Evolutionary conservation across 2,113 vertebrate genomes (phyloP).

Genomic region (Paedocypris sp.): DNA sequence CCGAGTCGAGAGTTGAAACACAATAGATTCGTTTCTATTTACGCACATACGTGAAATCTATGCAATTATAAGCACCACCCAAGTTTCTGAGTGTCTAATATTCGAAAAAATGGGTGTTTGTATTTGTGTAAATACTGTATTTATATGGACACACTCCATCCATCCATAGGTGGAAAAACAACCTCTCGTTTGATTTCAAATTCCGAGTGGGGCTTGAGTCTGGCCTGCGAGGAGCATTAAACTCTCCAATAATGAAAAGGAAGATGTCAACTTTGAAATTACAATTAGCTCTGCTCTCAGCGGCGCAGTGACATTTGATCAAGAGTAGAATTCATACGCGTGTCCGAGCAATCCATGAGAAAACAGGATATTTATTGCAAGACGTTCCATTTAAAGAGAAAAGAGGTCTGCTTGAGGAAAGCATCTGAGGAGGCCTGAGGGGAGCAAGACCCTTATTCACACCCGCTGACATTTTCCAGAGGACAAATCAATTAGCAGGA

Average conservation of each 20-base stretch:
- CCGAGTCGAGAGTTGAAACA: no score
- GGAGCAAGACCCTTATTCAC: not conserved
- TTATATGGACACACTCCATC: no score
- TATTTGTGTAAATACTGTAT: no score
- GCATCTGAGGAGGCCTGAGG: not conserved
- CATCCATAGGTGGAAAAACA: no score
- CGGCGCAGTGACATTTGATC: slow-evolving; percentile 6
- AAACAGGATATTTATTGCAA: not conserved
- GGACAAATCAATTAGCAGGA: slow-evolving; percentile 22
- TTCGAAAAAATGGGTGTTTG: no score
- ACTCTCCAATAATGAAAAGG: not conserved
- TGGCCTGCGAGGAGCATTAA: no score
- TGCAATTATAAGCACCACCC: no score
- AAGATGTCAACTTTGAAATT: not conserved
- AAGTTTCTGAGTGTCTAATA: no score
- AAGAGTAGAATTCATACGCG: not conserved
- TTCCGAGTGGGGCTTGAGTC: no score
- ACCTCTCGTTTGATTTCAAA: no score
- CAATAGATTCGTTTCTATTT: no score
- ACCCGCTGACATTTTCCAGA: slow-evolving; percentile 23
- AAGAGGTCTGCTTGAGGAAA: not conserved
- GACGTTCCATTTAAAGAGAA: slow-evolving; percentile 9
- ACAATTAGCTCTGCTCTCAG: not conserved
- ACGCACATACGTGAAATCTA: no score
- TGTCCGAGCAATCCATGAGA: not conserved